These are phyloP conservation scores for Pleuronectes platessa DNA, from an alignment of 2,113 vertebrate species.

Conservation along the genomic window DNA sequence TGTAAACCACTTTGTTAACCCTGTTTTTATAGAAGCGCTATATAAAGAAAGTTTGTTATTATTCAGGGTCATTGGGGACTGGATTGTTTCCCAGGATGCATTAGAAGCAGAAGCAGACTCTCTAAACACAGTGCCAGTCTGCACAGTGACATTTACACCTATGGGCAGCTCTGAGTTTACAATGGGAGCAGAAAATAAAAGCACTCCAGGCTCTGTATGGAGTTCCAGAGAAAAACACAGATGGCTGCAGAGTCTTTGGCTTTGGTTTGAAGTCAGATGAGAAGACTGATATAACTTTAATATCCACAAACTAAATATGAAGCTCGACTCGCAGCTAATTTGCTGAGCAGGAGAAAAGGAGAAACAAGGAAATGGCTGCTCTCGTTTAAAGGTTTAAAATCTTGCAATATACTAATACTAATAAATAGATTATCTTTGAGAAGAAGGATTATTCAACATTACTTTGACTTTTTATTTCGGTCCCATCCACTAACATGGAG, in stretches of 20 bases:
- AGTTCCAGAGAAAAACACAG: not conserved
- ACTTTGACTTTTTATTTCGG: too few species aligned
- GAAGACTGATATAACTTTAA: not conserved
- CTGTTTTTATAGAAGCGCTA: slow-evolving; percentile 63
- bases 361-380: too few species aligned
- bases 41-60: slow-evolving; percentile 75
- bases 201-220: not conserved
- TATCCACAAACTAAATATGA: not conserved
- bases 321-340: not conserved
- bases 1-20: slow-evolving; percentile 59
- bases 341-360: too few species aligned
- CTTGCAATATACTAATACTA: too few species aligned
- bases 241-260: not conserved
- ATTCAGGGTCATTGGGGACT: slow-evolving; percentile 58
- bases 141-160: slow-evolving; percentile 43
- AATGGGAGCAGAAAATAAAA: not conserved
- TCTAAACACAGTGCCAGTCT: slow-evolving; percentile 35
- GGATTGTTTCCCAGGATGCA: slow-evolving; percentile 68
- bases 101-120: slow-evolving; percentile 44
- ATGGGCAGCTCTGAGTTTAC: not conserved
- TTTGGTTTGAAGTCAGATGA: not conserved
- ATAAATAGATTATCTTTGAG: too few species aligned
- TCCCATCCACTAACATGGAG: too few species aligned
- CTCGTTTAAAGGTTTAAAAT: too few species aligned
- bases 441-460: too few species aligned